Percentiles rank a stretch among this genome's conserved stretches.
These are phyloP conservation scores for Portunus trituberculatus DNA, from an alignment of 1,140 invertebrate genomes.

Conservation along the genomic window DNA sequence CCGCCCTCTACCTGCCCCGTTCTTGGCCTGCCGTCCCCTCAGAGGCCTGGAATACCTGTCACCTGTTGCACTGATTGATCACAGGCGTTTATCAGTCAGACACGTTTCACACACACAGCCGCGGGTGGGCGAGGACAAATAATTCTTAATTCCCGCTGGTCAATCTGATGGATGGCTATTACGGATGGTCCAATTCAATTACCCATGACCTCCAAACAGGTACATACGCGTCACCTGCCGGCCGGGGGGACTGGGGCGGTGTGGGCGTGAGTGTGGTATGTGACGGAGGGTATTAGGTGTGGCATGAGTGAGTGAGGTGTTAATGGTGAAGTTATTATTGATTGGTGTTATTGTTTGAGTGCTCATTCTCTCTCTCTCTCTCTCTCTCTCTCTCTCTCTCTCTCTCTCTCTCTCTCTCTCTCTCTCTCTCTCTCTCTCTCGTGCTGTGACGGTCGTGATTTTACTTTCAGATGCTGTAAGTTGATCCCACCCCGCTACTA, in stretches of 20 bases:
- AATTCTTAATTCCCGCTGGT: not conserved
- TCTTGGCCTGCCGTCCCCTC: not conserved
- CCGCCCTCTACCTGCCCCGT: not conserved
- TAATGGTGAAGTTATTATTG: too few species aligned
- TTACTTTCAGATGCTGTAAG: too few species aligned
- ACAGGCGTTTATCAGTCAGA: not conserved
- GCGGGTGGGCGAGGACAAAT: not conserved
- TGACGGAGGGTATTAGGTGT: too few species aligned
- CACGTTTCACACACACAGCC: not conserved
- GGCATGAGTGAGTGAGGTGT: too few species aligned
- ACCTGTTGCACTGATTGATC: constrained; percentile 10
- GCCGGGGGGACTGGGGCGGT: not conserved
- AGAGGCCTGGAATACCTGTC: not conserved
- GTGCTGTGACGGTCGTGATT: too few species aligned
- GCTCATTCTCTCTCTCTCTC: too few species aligned
- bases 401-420: too few species aligned
- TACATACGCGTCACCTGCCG: not conserved
- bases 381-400: too few species aligned
- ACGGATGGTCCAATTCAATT: not conserved
- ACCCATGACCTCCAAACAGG: not conserved
- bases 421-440: too few species aligned
- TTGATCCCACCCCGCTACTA: too few species aligned
- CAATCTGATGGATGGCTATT: not conserved
- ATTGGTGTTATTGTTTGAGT: too few species aligned
- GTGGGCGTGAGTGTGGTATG: not conserved